Conservation (phyloP, 35 echinoderm and acorn worm genomes). For the Strongylocentrotus purpuratus region DNA sequence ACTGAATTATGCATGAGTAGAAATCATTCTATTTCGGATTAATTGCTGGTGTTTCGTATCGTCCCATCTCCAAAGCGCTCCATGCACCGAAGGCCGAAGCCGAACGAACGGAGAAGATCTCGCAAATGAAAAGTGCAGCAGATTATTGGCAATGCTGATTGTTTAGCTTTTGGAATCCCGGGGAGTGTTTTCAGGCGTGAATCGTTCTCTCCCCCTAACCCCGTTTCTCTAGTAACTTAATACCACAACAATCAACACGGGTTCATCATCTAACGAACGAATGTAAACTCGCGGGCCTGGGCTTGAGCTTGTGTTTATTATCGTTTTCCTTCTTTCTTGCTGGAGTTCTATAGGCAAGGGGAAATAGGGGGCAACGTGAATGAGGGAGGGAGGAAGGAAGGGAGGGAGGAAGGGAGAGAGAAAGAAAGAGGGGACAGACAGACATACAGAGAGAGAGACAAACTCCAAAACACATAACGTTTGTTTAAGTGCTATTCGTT, state of each 20-base stretch:
- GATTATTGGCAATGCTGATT: neutral
- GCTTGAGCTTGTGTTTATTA: neutral
- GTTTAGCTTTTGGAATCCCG: neutral
- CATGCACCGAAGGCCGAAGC: neutral
- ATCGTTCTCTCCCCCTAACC: constrained; percentile 7
- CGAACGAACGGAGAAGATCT: neutral
- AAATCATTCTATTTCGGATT: neutral
- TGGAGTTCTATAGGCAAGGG: neutral
- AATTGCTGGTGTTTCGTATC: neutral
- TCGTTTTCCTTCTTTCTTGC: neutral
- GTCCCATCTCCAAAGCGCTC: neutral
- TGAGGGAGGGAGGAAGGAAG: neutral
- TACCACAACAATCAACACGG: neutral
- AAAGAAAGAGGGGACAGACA: neutral
- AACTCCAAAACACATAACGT: no score
- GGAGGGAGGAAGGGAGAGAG: neutral
- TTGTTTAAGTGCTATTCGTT: no score
- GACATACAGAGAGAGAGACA: no score
- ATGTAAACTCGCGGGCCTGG: neutral
- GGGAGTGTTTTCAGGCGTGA: neutral
- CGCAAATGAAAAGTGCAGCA: neutral
- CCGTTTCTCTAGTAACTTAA: constrained; percentile 5
- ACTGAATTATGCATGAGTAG: neutral
- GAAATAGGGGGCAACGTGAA: neutral
- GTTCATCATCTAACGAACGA: neutral